Conservation (phyloP, 2,888 invertebrate genomes). For the Stenodema calcarata region DNA sequence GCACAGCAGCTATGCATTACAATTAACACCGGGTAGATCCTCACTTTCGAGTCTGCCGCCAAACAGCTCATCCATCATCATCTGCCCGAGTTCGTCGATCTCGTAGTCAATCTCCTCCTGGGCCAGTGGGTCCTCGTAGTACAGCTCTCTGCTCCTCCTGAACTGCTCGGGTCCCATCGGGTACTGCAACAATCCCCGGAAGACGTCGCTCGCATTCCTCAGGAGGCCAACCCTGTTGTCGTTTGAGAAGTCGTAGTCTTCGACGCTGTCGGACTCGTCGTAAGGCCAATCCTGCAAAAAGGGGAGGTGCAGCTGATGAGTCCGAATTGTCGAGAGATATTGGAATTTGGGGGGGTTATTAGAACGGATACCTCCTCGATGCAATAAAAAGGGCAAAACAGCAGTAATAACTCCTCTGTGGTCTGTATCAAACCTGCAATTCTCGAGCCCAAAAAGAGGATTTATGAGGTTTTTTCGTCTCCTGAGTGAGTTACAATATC, state of each 20-base stretch:
- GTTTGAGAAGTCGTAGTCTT: not conserved
- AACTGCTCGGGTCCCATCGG: not conserved
- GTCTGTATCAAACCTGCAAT: no score
- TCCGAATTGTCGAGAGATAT: no score
- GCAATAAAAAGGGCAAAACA: no score
- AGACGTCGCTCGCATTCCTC: not conserved
- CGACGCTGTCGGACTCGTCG: not conserved
- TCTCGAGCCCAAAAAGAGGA: no score
- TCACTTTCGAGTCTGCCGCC: not conserved
- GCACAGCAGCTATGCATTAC: no score
- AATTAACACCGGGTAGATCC: no score
- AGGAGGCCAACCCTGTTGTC: not conserved
- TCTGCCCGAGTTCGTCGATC: not conserved
- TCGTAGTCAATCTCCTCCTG: conserved; percentile 5
- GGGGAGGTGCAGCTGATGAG: not conserved
- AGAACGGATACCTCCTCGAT: no score
- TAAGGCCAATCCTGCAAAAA: not conserved
- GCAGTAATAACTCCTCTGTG: no score
- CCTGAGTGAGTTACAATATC: no score
- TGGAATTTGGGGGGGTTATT: no score
- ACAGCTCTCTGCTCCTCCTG: not conserved
- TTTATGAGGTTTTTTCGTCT: no score
- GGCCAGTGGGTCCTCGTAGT: not conserved
- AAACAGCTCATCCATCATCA: not conserved
- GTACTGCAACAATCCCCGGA: not conserved